These are phyloP conservation scores for Sebastes steindachneri DNA, from an alignment of 2,797 vertebrate species.

Conservation along the genomic window DNA sequence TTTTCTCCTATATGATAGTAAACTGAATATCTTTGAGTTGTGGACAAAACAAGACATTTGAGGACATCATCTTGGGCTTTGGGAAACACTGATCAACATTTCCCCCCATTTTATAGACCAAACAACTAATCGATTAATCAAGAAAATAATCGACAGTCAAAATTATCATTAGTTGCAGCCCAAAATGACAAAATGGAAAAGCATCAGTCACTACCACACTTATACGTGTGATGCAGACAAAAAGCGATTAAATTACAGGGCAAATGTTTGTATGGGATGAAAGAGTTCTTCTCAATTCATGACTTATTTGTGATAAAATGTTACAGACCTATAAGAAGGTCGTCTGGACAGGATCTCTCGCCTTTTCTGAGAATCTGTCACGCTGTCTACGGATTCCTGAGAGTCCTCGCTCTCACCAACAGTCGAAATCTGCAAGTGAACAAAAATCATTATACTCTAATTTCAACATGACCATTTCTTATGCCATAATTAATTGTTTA, in stretches of 20 bases:
- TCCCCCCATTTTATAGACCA: too few relatives aligned
- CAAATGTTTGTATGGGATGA: neutral
- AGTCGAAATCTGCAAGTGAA: constrained; percentile 90
- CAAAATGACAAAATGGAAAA: neutral
- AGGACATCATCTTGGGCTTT: too few relatives aligned
- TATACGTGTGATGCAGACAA: neutral
- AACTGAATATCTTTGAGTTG: too few relatives aligned
- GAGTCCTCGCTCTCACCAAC: constrained; percentile 99
- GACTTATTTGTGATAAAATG: neutral
- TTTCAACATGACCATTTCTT: neutral
- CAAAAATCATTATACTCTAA: neutral
- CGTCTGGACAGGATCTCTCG: constrained; percentile 97
- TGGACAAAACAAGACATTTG: too few relatives aligned
- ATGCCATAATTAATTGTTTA: too few relatives aligned
- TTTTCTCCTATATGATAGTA: rapidly evolving
- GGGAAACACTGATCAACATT: too few relatives aligned
- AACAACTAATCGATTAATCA: too few relatives aligned
- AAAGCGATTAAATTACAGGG: neutral
- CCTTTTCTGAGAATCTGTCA: constrained; percentile 97
- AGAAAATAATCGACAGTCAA: too few relatives aligned
- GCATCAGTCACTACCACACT: neutral
- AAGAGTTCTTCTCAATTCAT: neutral
- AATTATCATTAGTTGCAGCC: too few relatives aligned
- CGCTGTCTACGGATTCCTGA: constrained; percentile 98
- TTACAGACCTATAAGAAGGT: constrained; percentile 94